Conservation (phyloP, 2,113 vertebrate species). For the Strix uralensis region DNA sequence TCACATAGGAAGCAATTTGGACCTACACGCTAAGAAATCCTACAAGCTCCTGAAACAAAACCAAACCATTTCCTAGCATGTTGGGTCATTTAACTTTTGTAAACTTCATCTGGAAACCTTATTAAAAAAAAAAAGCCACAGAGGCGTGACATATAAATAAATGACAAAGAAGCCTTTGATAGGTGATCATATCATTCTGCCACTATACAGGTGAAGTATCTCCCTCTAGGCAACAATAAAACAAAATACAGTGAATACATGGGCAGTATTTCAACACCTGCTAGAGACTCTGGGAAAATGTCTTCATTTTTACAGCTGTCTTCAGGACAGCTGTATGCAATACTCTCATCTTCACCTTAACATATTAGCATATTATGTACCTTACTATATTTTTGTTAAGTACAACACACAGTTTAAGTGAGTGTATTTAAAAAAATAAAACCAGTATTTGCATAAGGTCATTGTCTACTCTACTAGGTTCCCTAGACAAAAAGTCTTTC, state of each 20-base stretch:
- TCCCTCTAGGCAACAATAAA: background rate
- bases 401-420: background rate
- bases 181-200: background rate
- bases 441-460: background rate
- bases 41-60: conserved; percentile 1
- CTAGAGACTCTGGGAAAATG: background rate
- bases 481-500: background rate
- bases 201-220: background rate
- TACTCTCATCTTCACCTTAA: background rate
- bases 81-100: background rate
- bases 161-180: background rate
- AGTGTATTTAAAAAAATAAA: background rate
- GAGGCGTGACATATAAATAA: background rate
- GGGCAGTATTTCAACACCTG: background rate
- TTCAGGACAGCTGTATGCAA: background rate
- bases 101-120: background rate
- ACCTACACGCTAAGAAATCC: background rate
- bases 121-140: background rate
- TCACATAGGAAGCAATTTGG: conserved; percentile 2
- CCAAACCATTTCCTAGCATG: conserved; percentile 11
- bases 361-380: background rate
- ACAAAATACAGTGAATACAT: background rate
- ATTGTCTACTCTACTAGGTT: background rate
- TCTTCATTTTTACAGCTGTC: background rate
- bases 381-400: background rate